Percentiles rank a stretch among this genome's conserved stretches.
Conservation (phyloP, 2,797 vertebrate species). For the Hydrolagus colliei region DNA sequence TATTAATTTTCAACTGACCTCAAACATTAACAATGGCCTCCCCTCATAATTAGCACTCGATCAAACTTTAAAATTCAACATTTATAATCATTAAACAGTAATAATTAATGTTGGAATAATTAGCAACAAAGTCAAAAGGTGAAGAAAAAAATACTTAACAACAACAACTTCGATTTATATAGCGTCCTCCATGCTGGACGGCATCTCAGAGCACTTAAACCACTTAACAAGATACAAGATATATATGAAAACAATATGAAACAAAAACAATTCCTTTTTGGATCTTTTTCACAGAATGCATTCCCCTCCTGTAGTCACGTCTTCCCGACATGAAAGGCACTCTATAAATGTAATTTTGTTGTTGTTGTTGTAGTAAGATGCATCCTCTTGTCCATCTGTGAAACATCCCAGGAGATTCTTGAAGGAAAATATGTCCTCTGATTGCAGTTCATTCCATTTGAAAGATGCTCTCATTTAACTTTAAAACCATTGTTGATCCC, state of each 20-base stretch:
- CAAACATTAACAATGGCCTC: not conserved
- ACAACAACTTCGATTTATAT: too few species aligned
- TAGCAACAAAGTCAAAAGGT: not conserved
- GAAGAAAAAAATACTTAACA: not conserved
- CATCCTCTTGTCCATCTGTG: constrained; percentile 21
- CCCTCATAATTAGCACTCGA: not conserved
- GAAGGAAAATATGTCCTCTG: constrained; percentile 19
- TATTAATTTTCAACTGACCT: not conserved
- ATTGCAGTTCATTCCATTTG: constrained; percentile 23
- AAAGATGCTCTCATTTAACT: constrained; percentile 34
- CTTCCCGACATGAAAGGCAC: too few species aligned
- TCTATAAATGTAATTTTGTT: too few species aligned
- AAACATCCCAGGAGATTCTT: constrained; percentile 29
- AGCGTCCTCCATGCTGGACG: too few species aligned
- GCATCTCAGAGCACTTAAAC: too few species aligned
- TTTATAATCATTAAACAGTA: not conserved
- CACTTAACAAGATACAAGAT: not conserved
- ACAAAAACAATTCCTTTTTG: constrained; percentile 26
- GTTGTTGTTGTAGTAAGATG: not conserved
- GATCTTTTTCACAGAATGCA: constrained; percentile 1
- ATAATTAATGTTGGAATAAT: not conserved
- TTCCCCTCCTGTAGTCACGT: constrained; percentile 3
- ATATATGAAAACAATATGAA: constrained; percentile 21
- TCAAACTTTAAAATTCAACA: not conserved
- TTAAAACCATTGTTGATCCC: constrained; percentile 8